Evolutionary conservation across 1,140 invertebrate genomes (phyloP), one percentile per base, ranked within the genome.

Genomic region (Eurosta solidaginis): DNA sequence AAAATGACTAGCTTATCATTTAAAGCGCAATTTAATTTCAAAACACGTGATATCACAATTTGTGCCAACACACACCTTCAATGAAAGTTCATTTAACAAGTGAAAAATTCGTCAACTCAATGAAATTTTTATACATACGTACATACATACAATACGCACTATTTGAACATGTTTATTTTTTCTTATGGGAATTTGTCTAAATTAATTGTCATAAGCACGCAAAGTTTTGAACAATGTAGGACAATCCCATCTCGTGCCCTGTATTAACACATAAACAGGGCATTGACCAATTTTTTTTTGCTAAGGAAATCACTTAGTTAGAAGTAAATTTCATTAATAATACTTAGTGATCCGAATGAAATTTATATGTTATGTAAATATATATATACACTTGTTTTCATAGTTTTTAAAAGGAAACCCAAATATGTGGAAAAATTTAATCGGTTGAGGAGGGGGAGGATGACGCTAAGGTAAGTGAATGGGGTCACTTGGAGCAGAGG

Each of bases 11-110:
- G 14, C 36, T 59, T 40, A 68, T 14, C 36, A 68, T 29, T 40
- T 68, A 68, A 68, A 33, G 7, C 59, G 59, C n/a, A 68, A 68
- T 68, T 68, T 40, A 68, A n/a, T 68, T 68, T 42, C 33, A 68
- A 14, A 6, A 22, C 22, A 52, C 22, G 36, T 27, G 59, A 36
- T 40, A 68, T 1, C 45, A 47, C 45, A 2, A n/a, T 47, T 2
- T 17, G 14, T 14, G 1, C 1, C 59, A 42, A 3, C n/a, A 40
- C n/a, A n/a, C 59, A 68, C n/a, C 33, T n/a, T 40, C 6, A 40
- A 20, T 33, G 59, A 68, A 63, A 63, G 59, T 40, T 40, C 6
- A 4, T 52, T 1, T 17, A 33, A 17, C 14, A 33, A 36, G 9
- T 36, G 54, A 40, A 68, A 68, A 36, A 27, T 20, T 68, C 33